Evolutionary conservation across 2,797 vertebrate species (phyloP).

Genomic region (Heliangelus exortis): DNA sequence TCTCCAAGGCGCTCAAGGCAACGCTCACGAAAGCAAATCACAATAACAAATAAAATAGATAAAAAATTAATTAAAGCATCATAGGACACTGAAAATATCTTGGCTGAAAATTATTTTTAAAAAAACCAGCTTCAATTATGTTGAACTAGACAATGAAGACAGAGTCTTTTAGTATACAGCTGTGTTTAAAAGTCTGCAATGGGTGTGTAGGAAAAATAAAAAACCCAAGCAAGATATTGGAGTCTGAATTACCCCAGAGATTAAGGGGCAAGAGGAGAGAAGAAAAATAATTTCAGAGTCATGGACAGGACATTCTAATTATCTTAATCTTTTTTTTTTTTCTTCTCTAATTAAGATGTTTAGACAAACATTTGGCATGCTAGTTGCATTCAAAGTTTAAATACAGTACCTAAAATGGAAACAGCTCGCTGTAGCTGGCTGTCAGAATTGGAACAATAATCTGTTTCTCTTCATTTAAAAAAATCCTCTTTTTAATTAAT

Average conservation of each 20-base stretch:
- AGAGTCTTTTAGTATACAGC: neutral
- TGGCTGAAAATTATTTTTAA: slow-evolving; percentile 11
- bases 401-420: neutral
- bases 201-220: neutral
- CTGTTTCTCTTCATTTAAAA: neutral
- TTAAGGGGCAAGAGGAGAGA: neutral
- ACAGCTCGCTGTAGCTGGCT: neutral
- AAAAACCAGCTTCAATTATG: slow-evolving; percentile 33
- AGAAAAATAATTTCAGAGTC: neutral
- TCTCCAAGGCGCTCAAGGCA: slow-evolving; percentile 12
- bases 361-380: neutral
- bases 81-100: neutral
- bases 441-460: neutral
- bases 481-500: neutral
- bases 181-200: neutral
- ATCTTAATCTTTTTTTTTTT: neutral
- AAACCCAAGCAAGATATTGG: neutral
- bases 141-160: neutral
- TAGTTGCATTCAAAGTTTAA: neutral
- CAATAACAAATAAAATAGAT: slow-evolving; percentile 52
- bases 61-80: slow-evolving; percentile 46
- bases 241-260: neutral
- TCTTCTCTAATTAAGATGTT: neutral
- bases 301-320: neutral
- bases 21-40: slow-evolving; percentile 21